These are phyloP conservation scores for Diarsia mendica DNA, from an alignment of 2,888 invertebrate genomes.

Conservation along the genomic window DNA sequence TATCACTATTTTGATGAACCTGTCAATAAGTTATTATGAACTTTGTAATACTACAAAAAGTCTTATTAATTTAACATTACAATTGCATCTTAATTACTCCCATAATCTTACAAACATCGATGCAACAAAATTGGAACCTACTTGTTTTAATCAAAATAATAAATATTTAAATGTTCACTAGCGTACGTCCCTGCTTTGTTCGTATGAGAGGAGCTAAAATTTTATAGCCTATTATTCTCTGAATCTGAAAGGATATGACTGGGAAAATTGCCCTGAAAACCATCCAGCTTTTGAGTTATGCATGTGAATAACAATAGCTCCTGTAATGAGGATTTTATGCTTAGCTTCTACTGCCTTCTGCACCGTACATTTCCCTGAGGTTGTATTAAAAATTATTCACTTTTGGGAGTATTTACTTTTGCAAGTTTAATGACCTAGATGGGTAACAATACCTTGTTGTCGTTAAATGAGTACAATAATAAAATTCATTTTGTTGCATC, in stretches of 20 bases:
- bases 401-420: conserved; percentile 1
- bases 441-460: not conserved
- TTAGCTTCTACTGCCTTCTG: conserved; percentile 30
- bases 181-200: conserved; percentile 48
- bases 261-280: conserved; percentile 63
- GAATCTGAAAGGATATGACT: conserved; percentile 62
- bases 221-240: conserved; percentile 64
- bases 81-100: conserved; percentile 33
- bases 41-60: conserved; percentile 10
- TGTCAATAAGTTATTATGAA: not conserved
- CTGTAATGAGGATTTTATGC: conserved; percentile 59
- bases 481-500: not conserved
- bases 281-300: conserved; percentile 59
- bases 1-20: not conserved
- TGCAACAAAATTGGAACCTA: conserved; percentile 53
- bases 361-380: conserved; percentile 14
- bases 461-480: not conserved
- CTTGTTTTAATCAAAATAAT: conserved; percentile 63
- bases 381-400: conserved; percentile 22
- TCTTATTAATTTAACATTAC: not conserved
- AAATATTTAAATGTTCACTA: conserved; percentile 62
- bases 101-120: conserved; percentile 21
- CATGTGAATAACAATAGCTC: conserved; percentile 58
- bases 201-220: conserved; percentile 57
- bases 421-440: not conserved